phyloP scores from a whole-genome alignment of 2,797 vertebrate genomes.

The Sebastes elongatus region DNA sequence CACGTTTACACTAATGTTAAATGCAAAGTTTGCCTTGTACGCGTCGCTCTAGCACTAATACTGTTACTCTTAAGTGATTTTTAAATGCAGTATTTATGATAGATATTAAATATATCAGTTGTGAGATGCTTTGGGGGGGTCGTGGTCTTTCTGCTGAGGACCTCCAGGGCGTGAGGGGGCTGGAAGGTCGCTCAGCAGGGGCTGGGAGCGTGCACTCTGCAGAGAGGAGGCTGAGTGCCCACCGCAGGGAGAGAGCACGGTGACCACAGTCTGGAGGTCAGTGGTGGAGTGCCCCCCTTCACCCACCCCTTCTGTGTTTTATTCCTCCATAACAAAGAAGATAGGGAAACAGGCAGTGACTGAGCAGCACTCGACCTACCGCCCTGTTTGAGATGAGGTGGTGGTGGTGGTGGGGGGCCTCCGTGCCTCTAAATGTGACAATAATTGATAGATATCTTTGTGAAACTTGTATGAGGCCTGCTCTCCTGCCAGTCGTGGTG shows the following conservation, averaged over 20 bases:
- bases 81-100: neutral
- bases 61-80: neutral
- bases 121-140: constrained; percentile 5
- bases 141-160: constrained; percentile 1
- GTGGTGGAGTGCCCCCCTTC: constrained; percentile 50
- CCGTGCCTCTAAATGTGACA: constrained; percentile 61
- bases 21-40: neutral
- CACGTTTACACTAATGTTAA: neutral
- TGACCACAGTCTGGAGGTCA: constrained; percentile 80
- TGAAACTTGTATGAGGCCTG: constrained; percentile 34
- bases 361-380: constrained; percentile 69
- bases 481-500: constrained; percentile 43
- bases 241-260: constrained; percentile 44
- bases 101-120: constrained; percentile 8
- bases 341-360: constrained; percentile 69
- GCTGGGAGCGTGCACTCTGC: constrained; percentile 59
- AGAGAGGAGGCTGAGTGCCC: constrained; percentile 44
- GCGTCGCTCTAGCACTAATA: neutral
- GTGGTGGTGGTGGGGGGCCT: neutral
- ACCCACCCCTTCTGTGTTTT: constrained; percentile 67
- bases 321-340: constrained; percentile 77
- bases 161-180: constrained; percentile 44
- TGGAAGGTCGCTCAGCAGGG: constrained; percentile 70
- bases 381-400: constrained; percentile 20
- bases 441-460: constrained; percentile 68